A percentile compares a stretch with the other conserved stretches of the same genome.
These are phyloP conservation scores for Pecten maximus DNA, from an alignment of 2,888 invertebrate genomes.

Conservation along the genomic window DNA sequence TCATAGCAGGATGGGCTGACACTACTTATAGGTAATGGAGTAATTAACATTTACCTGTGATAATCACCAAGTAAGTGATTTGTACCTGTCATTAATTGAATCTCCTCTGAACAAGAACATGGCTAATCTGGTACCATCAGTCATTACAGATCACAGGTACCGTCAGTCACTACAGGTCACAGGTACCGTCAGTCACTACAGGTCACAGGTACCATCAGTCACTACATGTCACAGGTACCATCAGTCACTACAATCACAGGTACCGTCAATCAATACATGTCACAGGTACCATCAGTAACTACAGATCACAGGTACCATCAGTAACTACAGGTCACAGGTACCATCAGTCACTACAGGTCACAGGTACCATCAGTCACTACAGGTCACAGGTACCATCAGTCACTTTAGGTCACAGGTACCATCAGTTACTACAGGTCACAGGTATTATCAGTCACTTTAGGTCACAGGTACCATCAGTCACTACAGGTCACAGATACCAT, in stretches of 20 bases:
- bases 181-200: too few species aligned
- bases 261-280: too few species aligned
- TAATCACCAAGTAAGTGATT: background rate
- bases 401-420: background rate
- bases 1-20: background rate
- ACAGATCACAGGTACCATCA: too few species aligned
- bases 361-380: background rate
- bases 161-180: too few species aligned
- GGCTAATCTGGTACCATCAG: background rate
- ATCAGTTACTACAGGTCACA: background rate
- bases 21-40: background rate
- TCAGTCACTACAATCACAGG: too few species aligned
- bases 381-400: background rate
- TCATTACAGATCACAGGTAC: background rate
- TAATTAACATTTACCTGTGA: constrained; percentile 16
- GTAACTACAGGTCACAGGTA: too few species aligned
- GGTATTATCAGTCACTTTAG: too few species aligned
- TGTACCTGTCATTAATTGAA: background rate
- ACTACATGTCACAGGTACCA: too few species aligned
- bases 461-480: background rate
- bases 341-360: too few species aligned
- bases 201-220: too few species aligned
- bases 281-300: too few species aligned
- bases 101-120: too few species aligned
- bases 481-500: background rate